Conservation (phyloP, 1,140 invertebrate species). For the Drosophila nannoptera region DNA sequence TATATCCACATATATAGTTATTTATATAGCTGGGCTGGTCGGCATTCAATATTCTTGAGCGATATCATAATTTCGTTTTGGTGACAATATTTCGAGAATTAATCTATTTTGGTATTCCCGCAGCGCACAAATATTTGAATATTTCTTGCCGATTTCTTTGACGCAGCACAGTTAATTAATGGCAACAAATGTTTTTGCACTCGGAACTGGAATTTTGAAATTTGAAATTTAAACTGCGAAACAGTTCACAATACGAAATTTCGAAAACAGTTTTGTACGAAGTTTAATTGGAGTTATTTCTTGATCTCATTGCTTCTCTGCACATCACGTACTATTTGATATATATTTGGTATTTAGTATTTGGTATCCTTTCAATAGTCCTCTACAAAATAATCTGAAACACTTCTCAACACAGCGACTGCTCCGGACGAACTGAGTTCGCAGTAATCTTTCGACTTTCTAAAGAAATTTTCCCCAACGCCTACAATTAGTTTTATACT, state of each 20-base stretch:
- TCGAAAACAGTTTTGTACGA: too few species aligned
- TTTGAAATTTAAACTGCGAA: background rate
- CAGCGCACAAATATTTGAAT: slow-evolving; percentile 21
- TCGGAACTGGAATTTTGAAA: slow-evolving; percentile 28
- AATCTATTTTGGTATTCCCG: slow-evolving; percentile 60
- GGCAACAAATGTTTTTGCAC: slow-evolving; percentile 63
- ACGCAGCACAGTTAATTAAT: slow-evolving; percentile 63
- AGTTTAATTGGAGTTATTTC: too few species aligned
- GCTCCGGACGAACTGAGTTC: slow-evolving; percentile 62
- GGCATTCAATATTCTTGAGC: slow-evolving; percentile 13
- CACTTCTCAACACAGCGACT: slow-evolving; percentile 67
- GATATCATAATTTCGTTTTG: slow-evolving; percentile 70
- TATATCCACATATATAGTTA: background rate
- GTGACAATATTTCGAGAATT: slow-evolving; percentile 63
- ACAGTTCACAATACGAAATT: background rate
- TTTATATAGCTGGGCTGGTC: slow-evolving; percentile 2
- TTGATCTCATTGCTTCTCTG: background rate
- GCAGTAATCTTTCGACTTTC: slow-evolving; percentile 50
- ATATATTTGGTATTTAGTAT: slow-evolving; percentile 2
- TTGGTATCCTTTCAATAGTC: slow-evolving; percentile 42
- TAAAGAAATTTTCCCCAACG: slow-evolving; percentile 70
- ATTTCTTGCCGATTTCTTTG: slow-evolving; percentile 40
- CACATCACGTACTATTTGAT: slow-evolving; percentile 35
- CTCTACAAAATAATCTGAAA: slow-evolving; percentile 27
- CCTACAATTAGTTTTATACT: slow-evolving; percentile 74